Percentiles rank a stretch among this genome's conserved stretches.
Evolutionary conservation across 2,797 vertebrate genomes (phyloP).

Genomic region (Cygnus olor): DNA sequence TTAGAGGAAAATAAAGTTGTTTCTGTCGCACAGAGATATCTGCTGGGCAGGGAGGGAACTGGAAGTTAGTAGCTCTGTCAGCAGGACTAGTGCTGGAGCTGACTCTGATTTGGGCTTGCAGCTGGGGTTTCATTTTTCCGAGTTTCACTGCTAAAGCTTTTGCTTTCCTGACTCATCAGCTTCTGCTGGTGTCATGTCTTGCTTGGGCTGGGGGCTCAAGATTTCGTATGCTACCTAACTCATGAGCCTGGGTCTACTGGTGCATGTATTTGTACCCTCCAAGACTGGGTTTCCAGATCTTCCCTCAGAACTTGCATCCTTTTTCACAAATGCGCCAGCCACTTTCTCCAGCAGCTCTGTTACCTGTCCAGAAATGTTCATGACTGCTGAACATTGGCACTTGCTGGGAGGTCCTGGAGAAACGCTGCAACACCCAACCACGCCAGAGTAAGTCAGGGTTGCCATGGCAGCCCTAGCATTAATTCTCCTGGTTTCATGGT

Average conservation of each 20-base stretch:
- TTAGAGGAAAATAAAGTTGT: neutral
- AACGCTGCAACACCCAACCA: neutral
- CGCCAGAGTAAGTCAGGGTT: accelerated
- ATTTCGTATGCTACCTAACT: neutral
- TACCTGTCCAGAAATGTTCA: neutral
- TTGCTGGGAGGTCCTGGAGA: neutral
- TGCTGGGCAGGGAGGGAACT: neutral
- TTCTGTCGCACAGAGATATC: neutral
- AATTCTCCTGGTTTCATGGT: neutral
- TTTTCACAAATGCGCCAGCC: neutral
- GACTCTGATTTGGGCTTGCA: neutral
- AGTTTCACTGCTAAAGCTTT: neutral
- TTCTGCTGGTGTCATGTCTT: neutral
- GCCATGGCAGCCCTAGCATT: neutral
- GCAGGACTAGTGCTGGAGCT: neutral
- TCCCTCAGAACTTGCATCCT: neutral
- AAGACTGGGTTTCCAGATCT: neutral
- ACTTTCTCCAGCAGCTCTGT: neutral
- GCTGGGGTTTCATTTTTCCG: neutral
- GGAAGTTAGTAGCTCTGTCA: neutral
- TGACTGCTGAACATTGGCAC: neutral
- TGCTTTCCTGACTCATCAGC: neutral
- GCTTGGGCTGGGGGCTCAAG: neutral
- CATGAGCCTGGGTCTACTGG: neutral
- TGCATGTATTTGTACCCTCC: neutral